Evolutionary conservation across 2,888 invertebrate species (phyloP), one percentile per base, ranked within the genome.

Genomic region (Diloba caeruleocephala): DNA sequence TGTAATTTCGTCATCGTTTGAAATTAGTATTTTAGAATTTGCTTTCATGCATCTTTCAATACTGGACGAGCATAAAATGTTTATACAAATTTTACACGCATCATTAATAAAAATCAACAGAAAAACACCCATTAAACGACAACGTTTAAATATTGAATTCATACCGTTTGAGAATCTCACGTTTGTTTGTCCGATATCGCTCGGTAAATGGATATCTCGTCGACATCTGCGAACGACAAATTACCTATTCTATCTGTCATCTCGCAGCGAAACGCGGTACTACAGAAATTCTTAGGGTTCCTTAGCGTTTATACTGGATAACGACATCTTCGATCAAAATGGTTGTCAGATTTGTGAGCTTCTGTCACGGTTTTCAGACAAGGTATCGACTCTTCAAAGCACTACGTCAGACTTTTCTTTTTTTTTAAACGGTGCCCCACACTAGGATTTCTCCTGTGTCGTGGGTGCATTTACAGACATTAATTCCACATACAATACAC

Each of bases 161-260:
- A 55, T 51, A 52, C 48, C 63, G 43, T 52, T 71, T 53, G 42
- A 50, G 21, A 33, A 62, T 45, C 54, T 43, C 52, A 55, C 67
- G 66, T 76, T 74, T 77, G 74, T 76, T 81, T 67, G 62, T n/a
- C n/a, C 51, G 54, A 55, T 61, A 57, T 45, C 67, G 65, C 53
- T 63, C 39, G 21, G 68, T 52, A 66, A 74, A 70, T 63, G 72
- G 68, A 75, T 74, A 71, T 74, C 66, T 63, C 58, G 69, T 56
- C 65, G 63, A 67, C 79, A 76, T 79, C 78, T 79, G 76, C 52
- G 59, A 54, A 54, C 74, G 79, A 82, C 84, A 83, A 79, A 82
- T 85, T 81, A 85, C 81, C 76, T 76, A 79, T 84, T 82, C 74
- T 80, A 82, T 82, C 79, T 79, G 81, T 84, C 84, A 83, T 84